Evolutionary conservation across 2,888 invertebrate genomes (phyloP).

Genomic region (Asteroscopus sphinx): DNA sequence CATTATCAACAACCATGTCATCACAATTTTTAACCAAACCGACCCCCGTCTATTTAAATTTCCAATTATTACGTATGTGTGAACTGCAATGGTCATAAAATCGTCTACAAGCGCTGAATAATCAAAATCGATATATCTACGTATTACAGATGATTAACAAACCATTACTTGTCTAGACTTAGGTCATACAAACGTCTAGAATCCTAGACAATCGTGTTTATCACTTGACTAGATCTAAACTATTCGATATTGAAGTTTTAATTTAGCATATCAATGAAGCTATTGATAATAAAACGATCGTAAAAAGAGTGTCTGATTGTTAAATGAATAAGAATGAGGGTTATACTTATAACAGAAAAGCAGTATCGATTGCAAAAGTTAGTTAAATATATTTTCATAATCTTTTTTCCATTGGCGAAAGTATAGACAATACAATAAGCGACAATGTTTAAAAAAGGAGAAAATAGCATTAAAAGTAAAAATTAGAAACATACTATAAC

Average conservation of each 20-base stretch:
- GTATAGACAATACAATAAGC: too few species aligned
- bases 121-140: constrained; percentile 5
- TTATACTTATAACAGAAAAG: constrained; percentile 1
- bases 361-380: too few species aligned
- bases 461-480: too few species aligned
- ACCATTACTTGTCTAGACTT: constrained; percentile 16
- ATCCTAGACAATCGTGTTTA: constrained; percentile 15
- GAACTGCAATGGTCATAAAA: constrained; percentile 3
- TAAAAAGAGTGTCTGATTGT: constrained; percentile 11
- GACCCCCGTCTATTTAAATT: constrained; percentile 2
- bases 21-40: not conserved
- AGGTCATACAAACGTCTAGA: constrained; percentile 9
- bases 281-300: constrained; percentile 28
- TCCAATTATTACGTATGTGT: constrained; percentile 8
- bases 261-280: constrained; percentile 23
- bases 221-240: constrained; percentile 15
- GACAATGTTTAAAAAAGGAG: too few species aligned
- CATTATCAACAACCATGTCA: too few species aligned
- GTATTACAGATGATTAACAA: constrained; percentile 22
- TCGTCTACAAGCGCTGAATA: constrained; percentile 2
- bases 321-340: not conserved
- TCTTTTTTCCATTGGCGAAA: too few species aligned
- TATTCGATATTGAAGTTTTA: constrained; percentile 17
- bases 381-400: too few species aligned
- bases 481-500: too few species aligned